Evolutionary conservation across 1,140 invertebrate genomes (phyloP).

Genomic region (Microvelia longipes): DNA sequence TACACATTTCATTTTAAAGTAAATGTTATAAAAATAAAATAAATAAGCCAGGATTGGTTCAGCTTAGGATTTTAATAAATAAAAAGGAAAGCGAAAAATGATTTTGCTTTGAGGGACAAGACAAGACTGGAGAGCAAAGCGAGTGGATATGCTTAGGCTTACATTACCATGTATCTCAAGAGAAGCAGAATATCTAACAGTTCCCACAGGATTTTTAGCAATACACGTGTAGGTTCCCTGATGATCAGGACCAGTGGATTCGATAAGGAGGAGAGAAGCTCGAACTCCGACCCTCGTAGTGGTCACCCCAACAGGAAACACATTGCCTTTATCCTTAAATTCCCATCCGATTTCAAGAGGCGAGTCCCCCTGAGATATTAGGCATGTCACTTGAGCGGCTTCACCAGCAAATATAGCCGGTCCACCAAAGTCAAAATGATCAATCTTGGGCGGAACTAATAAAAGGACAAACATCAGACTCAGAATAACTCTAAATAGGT

Average conservation of each 20-base stretch:
- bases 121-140: not conserved
- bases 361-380: conserved; percentile 50
- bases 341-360: conserved; percentile 52
- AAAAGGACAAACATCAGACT: not conserved
- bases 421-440: conserved; percentile 46
- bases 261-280: conserved; percentile 33
- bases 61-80: not conserved
- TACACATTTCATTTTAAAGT: no score
- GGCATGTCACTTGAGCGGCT: conserved; percentile 38
- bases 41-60: conserved; percentile 1
- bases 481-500: not conserved
- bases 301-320: conserved; percentile 21
- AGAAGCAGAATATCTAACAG: conserved; percentile 20
- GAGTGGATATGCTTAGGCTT: not conserved
- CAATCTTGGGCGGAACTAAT: conserved; percentile 41
- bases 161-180: conserved; percentile 11
- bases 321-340: conserved; percentile 30
- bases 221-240: conserved; percentile 49
- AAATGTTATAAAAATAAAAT: no score
- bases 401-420: conserved; percentile 43
- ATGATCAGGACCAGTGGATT: conserved; percentile 32
- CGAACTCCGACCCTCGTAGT: conserved; percentile 25
- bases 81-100: not conserved
- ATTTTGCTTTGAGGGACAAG: not conserved
- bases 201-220: conserved; percentile 46